phyloP scores from a whole-genome alignment of 2,888 invertebrate species.

The Alentia gelatinosa region DNA sequence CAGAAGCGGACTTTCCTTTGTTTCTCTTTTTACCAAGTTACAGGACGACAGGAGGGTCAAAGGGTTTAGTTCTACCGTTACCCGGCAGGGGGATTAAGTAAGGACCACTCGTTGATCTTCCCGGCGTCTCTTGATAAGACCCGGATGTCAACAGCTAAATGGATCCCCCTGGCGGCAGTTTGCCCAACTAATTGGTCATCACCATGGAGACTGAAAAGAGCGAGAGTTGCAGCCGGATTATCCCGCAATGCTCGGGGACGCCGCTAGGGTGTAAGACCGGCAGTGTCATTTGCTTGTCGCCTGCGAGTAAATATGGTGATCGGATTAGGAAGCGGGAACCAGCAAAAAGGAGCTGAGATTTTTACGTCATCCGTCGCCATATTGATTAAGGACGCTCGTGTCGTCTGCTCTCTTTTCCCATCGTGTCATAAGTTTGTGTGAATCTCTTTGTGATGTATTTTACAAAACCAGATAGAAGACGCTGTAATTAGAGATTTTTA shows the following conservation, averaged over 20 bases:
- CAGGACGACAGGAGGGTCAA: neutral
- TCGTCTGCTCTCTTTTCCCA: neutral
- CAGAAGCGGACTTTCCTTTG: too few species aligned
- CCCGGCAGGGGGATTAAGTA: conserved; percentile 29
- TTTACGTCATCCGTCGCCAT: neutral
- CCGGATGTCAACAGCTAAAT: conserved; percentile 47
- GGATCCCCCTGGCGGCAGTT: conserved; percentile 39
- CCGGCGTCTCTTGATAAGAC: conserved; percentile 19
- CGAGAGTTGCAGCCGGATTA: conserved; percentile 24
- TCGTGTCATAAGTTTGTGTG: too few species aligned
- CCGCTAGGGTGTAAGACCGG: neutral
- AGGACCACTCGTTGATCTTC: conserved; percentile 40
- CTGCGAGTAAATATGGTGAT: conserved; percentile 22
- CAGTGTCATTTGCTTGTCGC: conserved; percentile 17
- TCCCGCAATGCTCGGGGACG: neutral
- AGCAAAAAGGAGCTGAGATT: neutral
- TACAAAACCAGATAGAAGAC: too few species aligned
- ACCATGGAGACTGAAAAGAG: conserved; percentile 44
- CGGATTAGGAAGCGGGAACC: conserved; percentile 15
- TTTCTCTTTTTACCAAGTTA: too few species aligned
- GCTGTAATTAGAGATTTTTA: too few species aligned
- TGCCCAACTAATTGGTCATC: conserved; percentile 50
- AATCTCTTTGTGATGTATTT: neutral
- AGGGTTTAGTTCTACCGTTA: neutral
- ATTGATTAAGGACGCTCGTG: neutral